Evolutionary conservation across 2,113 vertebrate genomes (phyloP).

Genomic region (Donacobius atricapilla): DNA sequence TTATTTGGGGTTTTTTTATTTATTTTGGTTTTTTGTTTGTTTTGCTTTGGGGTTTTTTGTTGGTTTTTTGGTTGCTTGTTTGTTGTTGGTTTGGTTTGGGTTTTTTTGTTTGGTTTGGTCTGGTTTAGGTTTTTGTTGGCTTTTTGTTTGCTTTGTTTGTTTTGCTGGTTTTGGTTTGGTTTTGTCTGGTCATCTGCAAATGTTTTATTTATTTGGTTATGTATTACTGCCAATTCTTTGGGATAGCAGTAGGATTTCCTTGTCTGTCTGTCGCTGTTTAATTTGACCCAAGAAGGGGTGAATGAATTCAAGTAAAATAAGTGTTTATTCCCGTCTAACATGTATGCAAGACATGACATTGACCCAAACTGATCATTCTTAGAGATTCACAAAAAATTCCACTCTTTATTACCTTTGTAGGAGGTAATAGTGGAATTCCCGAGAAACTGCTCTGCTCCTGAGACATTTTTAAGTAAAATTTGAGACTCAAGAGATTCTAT

Average conservation of each 20-base stretch:
- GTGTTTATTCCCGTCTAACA: neutral
- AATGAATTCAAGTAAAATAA: neutral
- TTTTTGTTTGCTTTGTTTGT: neutral
- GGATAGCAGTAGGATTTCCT: neutral
- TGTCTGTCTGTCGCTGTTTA: neutral
- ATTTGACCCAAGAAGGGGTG: neutral
- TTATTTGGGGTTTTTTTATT: too few relatives aligned
- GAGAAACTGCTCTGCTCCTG: neutral
- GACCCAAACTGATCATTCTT: neutral
- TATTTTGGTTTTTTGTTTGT: neutral
- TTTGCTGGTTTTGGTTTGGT: neutral
- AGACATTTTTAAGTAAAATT: neutral
- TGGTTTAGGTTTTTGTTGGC: neutral
- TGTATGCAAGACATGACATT: neutral
- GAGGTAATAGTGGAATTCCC: neutral
- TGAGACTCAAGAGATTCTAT: neutral
- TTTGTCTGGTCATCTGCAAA: neutral
- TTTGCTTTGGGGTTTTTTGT: neutral
- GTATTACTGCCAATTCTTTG: conserved; percentile 12
- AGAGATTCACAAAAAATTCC: neutral
- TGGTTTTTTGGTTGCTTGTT: neutral
- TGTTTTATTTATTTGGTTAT: conserved; percentile 68
- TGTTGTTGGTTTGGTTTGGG: neutral
- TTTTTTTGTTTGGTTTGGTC: neutral
- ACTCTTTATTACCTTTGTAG: neutral